Evolutionary conservation across 1,140 invertebrate species (phyloP).

Genomic region (Sogatella furcifera): DNA sequence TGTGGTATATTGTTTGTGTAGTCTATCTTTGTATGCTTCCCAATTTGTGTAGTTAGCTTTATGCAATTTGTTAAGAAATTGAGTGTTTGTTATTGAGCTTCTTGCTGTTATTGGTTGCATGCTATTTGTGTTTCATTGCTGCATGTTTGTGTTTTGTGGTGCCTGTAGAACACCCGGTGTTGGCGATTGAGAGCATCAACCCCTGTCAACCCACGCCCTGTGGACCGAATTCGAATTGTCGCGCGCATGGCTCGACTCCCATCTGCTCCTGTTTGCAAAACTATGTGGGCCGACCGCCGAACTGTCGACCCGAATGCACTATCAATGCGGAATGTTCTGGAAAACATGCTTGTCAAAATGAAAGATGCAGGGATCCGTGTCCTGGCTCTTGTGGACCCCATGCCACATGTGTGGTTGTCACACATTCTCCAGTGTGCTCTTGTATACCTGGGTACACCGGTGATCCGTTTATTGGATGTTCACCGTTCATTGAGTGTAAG

Average conservation of each 20-base stretch:
- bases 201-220: conserved; percentile 71
- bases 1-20: background rate
- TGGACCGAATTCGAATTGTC: conserved; percentile 68
- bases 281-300: conserved; percentile 67
- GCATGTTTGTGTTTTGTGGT: conserved; percentile 3
- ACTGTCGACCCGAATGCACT: conserved; percentile 70
- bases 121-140: background rate
- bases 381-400: conserved; percentile 74
- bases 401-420: conserved; percentile 65
- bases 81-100: no score
- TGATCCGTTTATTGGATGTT: conserved; percentile 70
- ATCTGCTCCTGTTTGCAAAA: conserved; percentile 66
- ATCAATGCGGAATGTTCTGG: conserved; percentile 71
- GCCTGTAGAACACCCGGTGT: conserved; percentile 15
- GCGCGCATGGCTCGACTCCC: conserved; percentile 51
- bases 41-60: no score
- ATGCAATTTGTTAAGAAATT: no score
- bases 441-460: conserved; percentile 67
- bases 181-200: conserved; percentile 36
- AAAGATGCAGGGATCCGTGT: conserved; percentile 71
- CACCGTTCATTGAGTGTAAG: conserved; percentile 12
- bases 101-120: no score
- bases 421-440: conserved; percentile 69
- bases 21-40: no score
- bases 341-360: conserved; percentile 66